Evolutionary conservation across 2,113 vertebrate species (phyloP), one percentile per base, ranked within the genome.

Genomic region (Aphyosemion australe): DNA sequence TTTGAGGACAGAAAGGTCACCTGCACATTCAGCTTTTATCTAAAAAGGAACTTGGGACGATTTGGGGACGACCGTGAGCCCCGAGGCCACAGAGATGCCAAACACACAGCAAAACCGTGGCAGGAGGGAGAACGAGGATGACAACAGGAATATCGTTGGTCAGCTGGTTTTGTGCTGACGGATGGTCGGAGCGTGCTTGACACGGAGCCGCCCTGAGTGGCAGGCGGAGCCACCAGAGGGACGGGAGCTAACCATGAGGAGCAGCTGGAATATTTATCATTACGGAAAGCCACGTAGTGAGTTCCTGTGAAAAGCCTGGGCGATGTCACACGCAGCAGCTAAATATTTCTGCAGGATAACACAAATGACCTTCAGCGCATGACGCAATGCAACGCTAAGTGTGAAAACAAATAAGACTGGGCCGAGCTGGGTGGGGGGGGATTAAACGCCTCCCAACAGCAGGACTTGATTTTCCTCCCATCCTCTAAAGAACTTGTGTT

Each of bases 121-220:
- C 59, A 43, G 72, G 64, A 59, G 60, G 64, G 61, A 57, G 66
- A 57, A 59, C 12, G 66, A 64, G 81, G 77, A 65, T 69, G 77
- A 83, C 11, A 47, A 50, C 72, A 39, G 45, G 62, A 80, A 81
- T 76, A 80, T 68, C 54, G 61, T 32, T 71, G 84, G 72, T 91
- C 84, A 87, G 87, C 85, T 84, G 85, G 18, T 80, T 88, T 88
- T 86, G 48, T 80, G 88, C 87, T 83, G 85, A 89, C 71, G 5
- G 76, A 41, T 51, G 42, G 76, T 70, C 62, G 15, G 53, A 46
- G 69, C 54, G 63, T 12, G 39, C 71, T 51, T 69, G 84, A 82
- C 80, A 58, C 6, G 12, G 55, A 50, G 72, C 49, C 71, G 64
- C 74, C 72, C 45, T 68, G 37, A 68, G 69, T 41, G 57, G 46